phyloP scores from a whole-genome alignment of 2,888 invertebrate species.

The Ophioninae sp. region DNA sequence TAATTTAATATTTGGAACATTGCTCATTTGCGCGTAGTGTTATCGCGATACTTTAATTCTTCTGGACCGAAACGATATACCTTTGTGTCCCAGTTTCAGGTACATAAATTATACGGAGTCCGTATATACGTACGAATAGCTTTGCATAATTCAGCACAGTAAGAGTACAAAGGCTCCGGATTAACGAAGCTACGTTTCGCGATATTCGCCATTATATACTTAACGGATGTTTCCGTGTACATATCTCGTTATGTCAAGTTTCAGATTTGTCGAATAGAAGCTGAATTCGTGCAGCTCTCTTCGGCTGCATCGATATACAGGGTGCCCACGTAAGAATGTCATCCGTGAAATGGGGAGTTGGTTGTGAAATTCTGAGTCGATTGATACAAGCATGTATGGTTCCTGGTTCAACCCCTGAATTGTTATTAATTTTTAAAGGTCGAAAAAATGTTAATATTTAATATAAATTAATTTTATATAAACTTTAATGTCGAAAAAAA shows the following conservation, averaged over 20 bases:
- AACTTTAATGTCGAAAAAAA: too few relatives aligned
- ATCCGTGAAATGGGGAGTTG: too few relatives aligned
- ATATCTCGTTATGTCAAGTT: neutral
- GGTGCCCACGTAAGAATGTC: too few relatives aligned
- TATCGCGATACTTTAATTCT: conserved; percentile 8
- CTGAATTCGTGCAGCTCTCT: neutral
- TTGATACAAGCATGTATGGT: too few relatives aligned
- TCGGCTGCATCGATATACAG: conserved; percentile 34
- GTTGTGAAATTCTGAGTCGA: too few relatives aligned
- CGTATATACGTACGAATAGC: neutral
- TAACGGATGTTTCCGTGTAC: neutral
- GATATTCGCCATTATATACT: conserved; percentile 18
- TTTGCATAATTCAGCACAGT: conserved; percentile 6
- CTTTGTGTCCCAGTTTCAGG: neutral
- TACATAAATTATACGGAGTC: conserved; percentile 6
- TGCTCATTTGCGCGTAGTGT: conserved; percentile 1
- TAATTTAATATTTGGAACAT: neutral
- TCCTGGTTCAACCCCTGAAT: too few relatives aligned
- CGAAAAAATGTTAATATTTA: too few relatives aligned
- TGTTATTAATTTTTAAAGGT: too few relatives aligned
- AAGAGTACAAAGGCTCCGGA: conserved; percentile 29
- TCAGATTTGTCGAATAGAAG: neutral
- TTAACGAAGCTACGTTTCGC: conserved; percentile 43
- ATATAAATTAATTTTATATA: too few relatives aligned
- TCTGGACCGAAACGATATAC: neutral